Evolutionary conservation across 2,888 invertebrate species (phyloP).

Genomic region (Orgyia antiqua): DNA sequence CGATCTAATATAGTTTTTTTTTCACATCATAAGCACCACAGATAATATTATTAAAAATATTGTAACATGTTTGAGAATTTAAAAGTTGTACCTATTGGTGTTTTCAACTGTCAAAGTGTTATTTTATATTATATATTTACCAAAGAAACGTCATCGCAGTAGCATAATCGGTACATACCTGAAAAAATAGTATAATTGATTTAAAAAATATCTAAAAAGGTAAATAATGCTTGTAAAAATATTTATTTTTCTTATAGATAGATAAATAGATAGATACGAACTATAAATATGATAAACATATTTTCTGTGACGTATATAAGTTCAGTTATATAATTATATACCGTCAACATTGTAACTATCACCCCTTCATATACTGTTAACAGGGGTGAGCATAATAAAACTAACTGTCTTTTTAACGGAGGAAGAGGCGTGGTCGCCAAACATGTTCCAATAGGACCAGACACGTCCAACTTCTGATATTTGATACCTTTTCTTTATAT

Average conservation of each 20-base stretch:
- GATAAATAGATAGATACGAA: too few relatives aligned
- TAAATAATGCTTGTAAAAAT: too few relatives aligned
- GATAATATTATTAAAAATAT: slow-evolving; percentile 28
- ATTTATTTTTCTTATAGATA: too few relatives aligned
- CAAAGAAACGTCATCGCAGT: neutral
- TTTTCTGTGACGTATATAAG: neutral
- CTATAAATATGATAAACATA: too few relatives aligned
- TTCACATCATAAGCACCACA: slow-evolving; percentile 30
- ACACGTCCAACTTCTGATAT: slow-evolving; percentile 43
- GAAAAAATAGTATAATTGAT: slow-evolving; percentile 22
- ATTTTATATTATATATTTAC: too few relatives aligned
- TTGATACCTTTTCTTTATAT: slow-evolving; percentile 40
- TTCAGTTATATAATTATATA: slow-evolving; percentile 2
- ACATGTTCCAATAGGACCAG: slow-evolving; percentile 56
- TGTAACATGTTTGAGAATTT: slow-evolving; percentile 23
- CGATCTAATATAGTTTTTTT: slow-evolving; percentile 26
- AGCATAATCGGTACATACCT: slow-evolving; percentile 41
- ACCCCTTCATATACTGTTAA: slow-evolving; percentile 30
- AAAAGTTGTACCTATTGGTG: slow-evolving; percentile 18
- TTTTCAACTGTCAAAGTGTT: slow-evolving; percentile 14
- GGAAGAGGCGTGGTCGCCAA: slow-evolving; percentile 71
- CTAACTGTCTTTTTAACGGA: slow-evolving; percentile 52
- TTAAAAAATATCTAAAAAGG: too few relatives aligned
- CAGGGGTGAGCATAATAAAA: slow-evolving; percentile 40
- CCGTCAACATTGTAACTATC: slow-evolving; percentile 16